Conservation (phyloP, 2,797 vertebrate species). For the Lithobates sylvaticus region DNA sequence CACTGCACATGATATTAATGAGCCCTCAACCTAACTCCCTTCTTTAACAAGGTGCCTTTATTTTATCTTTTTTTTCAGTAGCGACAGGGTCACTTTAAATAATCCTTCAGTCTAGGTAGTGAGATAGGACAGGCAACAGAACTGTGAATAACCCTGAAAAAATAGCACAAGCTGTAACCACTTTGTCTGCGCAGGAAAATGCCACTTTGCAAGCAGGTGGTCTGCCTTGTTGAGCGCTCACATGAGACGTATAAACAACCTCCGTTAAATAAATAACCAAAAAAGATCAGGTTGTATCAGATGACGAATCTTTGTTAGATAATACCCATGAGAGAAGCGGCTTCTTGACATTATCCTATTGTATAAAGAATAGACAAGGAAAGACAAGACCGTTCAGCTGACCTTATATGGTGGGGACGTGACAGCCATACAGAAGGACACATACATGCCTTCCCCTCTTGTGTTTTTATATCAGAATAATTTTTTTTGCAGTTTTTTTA, state of each 20-base stretch:
- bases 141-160: neutral
- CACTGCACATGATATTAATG: too few species aligned
- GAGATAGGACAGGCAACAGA: neutral
- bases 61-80: neutral
- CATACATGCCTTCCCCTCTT: neutral
- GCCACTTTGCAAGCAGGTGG: slow-evolving; percentile 29
- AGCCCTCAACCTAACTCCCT: too few species aligned
- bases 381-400: neutral
- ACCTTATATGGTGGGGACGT: slow-evolving; percentile 28
- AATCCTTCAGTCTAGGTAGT: neutral
- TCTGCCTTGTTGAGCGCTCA: slow-evolving; percentile 31
- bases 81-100: neutral
- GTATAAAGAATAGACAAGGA: slow-evolving; percentile 4
- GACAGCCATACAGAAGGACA: neutral
- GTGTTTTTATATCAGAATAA: neutral
- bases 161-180: neutral
- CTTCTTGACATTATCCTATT: slow-evolving; percentile 29
- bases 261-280: slow-evolving; percentile 44
- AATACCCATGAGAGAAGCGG: slow-evolving; percentile 29
- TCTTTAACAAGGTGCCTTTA: neutral
- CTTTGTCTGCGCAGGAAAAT: neutral
- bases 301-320: slow-evolving; percentile 40
- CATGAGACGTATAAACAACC: slow-evolving; percentile 45
- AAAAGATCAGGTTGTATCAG: slow-evolving; percentile 47
- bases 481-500: neutral